These are phyloP conservation scores for Rhynchonycteris naso DNA, from an alignment of 2,797 vertebrate genomes.

Conservation along the genomic window DNA sequence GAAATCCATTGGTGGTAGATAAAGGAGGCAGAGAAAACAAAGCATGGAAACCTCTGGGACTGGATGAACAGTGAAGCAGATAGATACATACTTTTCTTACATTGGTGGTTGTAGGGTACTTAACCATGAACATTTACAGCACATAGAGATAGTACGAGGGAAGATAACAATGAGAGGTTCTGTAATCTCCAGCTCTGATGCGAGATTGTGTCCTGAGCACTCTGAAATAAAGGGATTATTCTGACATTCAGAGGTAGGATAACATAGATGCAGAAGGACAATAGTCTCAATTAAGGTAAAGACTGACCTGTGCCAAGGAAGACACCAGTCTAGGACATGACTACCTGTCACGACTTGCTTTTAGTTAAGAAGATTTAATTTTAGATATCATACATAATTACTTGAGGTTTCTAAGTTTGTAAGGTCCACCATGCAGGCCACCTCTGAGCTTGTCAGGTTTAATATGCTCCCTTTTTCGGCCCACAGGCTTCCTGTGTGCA, in stretches of 20 bases:
- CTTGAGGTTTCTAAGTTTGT: too few species aligned
- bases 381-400: too few species aligned
- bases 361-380: too few species aligned
- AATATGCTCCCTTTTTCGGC: too few species aligned
- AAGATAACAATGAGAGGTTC: background rate
- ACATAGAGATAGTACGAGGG: background rate
- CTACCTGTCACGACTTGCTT: too few species aligned
- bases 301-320: background rate
- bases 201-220: background rate
- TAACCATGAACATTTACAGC: background rate
- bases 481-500: too few species aligned
- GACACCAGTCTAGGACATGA: background rate
- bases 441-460: too few species aligned
- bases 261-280: background rate
- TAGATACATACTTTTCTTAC: background rate
- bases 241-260: background rate
- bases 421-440: too few species aligned
- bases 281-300: background rate
- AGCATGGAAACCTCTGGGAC: background rate
- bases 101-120: background rate
- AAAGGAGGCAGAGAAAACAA: background rate
- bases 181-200: background rate
- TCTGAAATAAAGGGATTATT: background rate
- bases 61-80: background rate
- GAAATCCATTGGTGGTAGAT: background rate